Evolutionary conservation across 2,113 vertebrate species (phyloP).

Genomic region (Neogale vison): DNA sequence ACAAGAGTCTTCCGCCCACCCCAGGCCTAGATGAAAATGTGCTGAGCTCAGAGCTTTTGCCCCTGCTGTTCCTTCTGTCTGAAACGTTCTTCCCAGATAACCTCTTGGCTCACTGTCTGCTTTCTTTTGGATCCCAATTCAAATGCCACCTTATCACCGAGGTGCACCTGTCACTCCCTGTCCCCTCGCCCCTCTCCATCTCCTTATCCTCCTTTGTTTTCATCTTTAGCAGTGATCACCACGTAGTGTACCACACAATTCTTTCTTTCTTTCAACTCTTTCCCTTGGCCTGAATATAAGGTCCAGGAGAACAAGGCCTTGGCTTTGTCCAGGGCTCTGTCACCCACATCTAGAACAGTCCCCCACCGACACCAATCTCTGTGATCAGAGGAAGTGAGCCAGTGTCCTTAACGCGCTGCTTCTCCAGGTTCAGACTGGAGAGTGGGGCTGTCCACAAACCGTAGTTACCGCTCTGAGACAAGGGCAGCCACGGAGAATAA

Average conservation of each 20-base stretch:
- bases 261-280: neutral
- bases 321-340: neutral
- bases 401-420: rapidly evolving
- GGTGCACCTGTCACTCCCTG: neutral
- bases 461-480: too few relatives aligned
- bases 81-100: neutral
- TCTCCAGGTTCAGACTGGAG: neutral
- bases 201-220: neutral
- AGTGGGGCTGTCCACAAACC: rapidly evolving
- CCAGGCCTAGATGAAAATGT: neutral
- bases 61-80: neutral
- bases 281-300: neutral
- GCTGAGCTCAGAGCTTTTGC: neutral
- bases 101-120: neutral
- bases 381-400: neutral
- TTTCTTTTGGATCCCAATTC: neutral
- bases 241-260: neutral
- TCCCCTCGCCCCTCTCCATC: neutral
- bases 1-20: rapidly evolving
- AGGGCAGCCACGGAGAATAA: rapidly evolving
- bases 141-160: neutral
- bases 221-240: neutral
- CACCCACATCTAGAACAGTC: neutral
- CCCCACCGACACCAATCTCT: rapidly evolving
- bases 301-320: neutral